Conservation (phyloP, 1,140 invertebrate species). For the Drosophila guanche region DNA sequence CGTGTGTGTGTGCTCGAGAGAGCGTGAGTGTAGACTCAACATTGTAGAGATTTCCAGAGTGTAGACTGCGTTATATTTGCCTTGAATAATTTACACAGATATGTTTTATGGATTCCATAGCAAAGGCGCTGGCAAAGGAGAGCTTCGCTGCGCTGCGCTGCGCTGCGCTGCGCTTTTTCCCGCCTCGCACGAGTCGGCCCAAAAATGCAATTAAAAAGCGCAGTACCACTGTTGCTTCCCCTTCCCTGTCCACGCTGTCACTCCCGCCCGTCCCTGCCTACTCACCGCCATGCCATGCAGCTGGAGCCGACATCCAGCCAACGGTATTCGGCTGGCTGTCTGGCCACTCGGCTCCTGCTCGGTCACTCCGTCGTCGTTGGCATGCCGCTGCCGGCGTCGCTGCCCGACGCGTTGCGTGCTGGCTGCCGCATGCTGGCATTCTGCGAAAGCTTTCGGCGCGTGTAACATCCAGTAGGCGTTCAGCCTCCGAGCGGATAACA, state of each 20-base stretch:
- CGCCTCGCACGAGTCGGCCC: conserved; percentile 2
- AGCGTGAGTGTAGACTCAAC: conserved; percentile 9
- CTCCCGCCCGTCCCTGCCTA: too few relatives aligned
- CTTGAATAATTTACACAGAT: conserved; percentile 73
- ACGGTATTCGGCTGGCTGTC: too few relatives aligned
- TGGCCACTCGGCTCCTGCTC: conserved; percentile 11
- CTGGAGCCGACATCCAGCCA: not conserved
- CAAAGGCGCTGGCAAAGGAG: conserved; percentile 14
- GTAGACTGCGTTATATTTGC: conserved; percentile 79
- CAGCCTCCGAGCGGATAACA: conserved; percentile 84
- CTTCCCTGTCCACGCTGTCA: too few relatives aligned
- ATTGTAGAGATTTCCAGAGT: conserved; percentile 23
- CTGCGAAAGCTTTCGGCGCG: conserved; percentile 74
- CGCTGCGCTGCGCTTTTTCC: conserved; percentile 62
- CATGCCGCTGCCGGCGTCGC: conserved; percentile 18
- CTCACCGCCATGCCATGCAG: not conserved
- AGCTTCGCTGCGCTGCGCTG: conserved; percentile 49
- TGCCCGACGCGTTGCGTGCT: conserved; percentile 60
- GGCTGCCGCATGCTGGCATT: conserved; percentile 46
- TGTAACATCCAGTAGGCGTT: conserved; percentile 82
- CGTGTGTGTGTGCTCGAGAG: conserved; percentile 1
- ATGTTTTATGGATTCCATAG: conserved; percentile 64
- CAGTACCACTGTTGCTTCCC: not conserved
- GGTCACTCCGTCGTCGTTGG: not conserved
- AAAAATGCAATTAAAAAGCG: conserved; percentile 64